Evolutionary conservation across 2,797 vertebrate species (phyloP).

Genomic region (Apogon hyalosoma): DNA sequence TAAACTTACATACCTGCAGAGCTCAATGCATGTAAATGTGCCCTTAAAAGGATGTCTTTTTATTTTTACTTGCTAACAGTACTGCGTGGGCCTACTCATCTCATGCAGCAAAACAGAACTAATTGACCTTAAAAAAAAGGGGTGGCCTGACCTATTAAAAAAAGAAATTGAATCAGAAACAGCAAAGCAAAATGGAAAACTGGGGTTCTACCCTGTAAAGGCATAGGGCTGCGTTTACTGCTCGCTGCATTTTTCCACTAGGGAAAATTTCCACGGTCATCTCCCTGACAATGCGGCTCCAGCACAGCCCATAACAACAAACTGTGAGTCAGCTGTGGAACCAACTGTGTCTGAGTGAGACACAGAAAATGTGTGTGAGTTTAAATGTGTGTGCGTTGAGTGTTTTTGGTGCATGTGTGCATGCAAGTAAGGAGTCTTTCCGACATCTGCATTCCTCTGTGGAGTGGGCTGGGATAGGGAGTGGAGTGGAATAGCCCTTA

Average conservation of each 20-base stretch:
- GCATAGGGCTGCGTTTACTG: constrained; percentile 55
- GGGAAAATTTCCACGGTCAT: constrained; percentile 72
- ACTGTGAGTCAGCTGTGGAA: constrained; percentile 74
- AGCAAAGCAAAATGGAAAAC: constrained; percentile 64
- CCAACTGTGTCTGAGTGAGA: constrained; percentile 35
- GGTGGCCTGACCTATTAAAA: constrained; percentile 50
- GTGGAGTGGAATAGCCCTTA: constrained; percentile 54
- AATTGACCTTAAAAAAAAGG: constrained; percentile 27
- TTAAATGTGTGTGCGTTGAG: not conserved
- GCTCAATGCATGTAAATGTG: not conserved
- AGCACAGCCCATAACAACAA: constrained; percentile 63
- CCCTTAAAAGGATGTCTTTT: too few relatives aligned
- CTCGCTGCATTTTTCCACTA: constrained; percentile 66
- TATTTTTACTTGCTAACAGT: not conserved
- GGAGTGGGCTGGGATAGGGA: constrained; percentile 53
- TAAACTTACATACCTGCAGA: not conserved
- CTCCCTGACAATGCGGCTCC: constrained; percentile 61
- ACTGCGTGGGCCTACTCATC: constrained; percentile 8
- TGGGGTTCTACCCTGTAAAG: constrained; percentile 73
- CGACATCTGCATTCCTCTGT: constrained; percentile 65
- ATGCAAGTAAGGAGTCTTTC: constrained; percentile 56
- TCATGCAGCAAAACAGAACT: constrained; percentile 19
- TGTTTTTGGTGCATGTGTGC: constrained; percentile 2
- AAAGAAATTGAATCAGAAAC: constrained; percentile 56
- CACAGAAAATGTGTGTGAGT: constrained; percentile 29